Evolutionary conservation across 2,797 vertebrate species (phyloP), one percentile per base, ranked within the genome.

Genomic region (Phalanger gymnotis): DNA sequence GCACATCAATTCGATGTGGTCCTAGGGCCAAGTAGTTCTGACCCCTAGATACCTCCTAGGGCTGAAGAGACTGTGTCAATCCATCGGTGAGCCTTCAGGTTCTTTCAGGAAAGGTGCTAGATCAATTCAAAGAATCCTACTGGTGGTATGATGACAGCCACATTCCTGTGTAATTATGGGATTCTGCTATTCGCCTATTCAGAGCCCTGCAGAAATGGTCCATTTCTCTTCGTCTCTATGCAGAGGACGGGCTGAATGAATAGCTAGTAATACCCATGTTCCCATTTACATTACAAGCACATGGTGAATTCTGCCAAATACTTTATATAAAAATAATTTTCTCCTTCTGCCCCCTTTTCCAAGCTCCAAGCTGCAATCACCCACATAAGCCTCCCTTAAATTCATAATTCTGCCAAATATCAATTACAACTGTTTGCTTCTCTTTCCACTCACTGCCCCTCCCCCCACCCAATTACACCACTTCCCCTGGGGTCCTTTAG

Each of bases 401-500:
- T 54, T 92, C 57, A 92, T 34, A 97, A 98, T 98, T 97, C 96
- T 98, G 97, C 96, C 97, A 98, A 98, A 97, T 97, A 98, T 96
- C 97, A 97, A 98, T 97, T 97, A 97, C 95, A 98, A 96, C 98
- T 96, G 97, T 97, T 97, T 95, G 96, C 95, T 97, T 66, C 96
- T 92, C 93, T 96, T 92, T 93, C 97, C 96, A 96, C 1, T 98
- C 97, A 97, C 95, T 90, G 27, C 95, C 95, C 90, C 66, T 34
- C 92, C 94, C 97, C 93, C 93, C 97, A 73, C 90, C 96, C 57
- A 97, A 92, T 96, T 97, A 95, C 94, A 94, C 13, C 13, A 94
- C 93, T 96, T 95, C 57, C 66, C 54, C 93, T 95, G 90, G 61
- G 95, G 87, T 95, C 94, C 28, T 87, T 10, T n/a, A 40, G 73